Base-by-base conservation (phyloP, 2,113 vertebrate genomes). In the Lipophrys pholis region DNA sequence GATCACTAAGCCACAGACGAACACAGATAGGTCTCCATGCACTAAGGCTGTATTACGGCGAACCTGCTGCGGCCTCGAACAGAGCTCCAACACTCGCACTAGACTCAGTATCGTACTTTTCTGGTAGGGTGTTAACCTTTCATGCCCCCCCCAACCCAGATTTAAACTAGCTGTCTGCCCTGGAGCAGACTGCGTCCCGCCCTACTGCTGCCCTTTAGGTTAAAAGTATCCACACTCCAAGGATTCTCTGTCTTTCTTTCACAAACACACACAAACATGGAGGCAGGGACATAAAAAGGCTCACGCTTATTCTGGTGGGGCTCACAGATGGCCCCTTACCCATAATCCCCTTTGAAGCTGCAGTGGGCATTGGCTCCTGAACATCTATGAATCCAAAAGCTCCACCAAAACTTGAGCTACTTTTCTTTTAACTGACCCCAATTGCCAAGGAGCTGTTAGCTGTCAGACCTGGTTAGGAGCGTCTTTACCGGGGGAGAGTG, bases 301-400 rank as follows among this genome's bases (percentile, higher is more conserved):
- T 87, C 75, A 50, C 66, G 89, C 80, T 89, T 90, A 85, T 89
- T 90, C 83, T 91, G 89, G 87, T 89, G 89, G 55, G 7, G 60
- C 58, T 78, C 67, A 85, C 93, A 94, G 94, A 94, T 95, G 93
- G 93, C 83, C 77, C 83, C 72, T 79, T 91, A 83, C 88, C 87
- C 84, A 81, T 94, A 94, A 94, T 94, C 92, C 90, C 93, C 90
- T 93, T 93, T 92, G 92, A 93, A 93, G 93, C 93, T 93, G 90
- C 76, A 87, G 78, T 92, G 90, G 93, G 90, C 92, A 93, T 91
- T 91, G 90, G 88, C 92, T 93, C 87, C 86, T 89, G 86, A 93
- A 92, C 92, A 90, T 93, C 90, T 91, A 89, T 71, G 82, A 81
- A 87, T 88, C 87, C 84, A 92, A 93, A 30, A 93, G 92, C 91